These are phyloP conservation scores for Procapra przewalskii DNA, from an alignment of 2,113 vertebrate species.

Conservation along the genomic window DNA sequence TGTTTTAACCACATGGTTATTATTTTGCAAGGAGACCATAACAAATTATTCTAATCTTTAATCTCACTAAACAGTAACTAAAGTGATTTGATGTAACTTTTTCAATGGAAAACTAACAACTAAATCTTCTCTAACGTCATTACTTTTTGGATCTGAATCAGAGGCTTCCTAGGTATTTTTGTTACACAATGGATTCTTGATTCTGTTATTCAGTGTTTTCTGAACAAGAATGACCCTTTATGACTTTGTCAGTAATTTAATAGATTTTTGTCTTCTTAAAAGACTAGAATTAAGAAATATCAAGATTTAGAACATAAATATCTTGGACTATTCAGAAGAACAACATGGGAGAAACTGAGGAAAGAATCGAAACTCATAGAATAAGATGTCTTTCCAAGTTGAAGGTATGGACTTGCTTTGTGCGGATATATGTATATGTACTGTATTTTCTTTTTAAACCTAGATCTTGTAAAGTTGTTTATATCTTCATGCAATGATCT, in stretches of 20 bases:
- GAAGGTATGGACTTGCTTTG: constrained; percentile 63
- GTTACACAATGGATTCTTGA: neutral
- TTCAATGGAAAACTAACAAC: constrained; percentile 3
- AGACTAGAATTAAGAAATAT: constrained; percentile 14
- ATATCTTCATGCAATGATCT: neutral
- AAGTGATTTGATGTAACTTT: constrained; percentile 24
- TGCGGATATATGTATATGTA: neutral
- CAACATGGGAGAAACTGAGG: constrained; percentile 64
- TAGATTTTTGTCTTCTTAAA: constrained; percentile 36
- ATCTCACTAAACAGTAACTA: constrained; percentile 16
- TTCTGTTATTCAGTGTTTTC: neutral
- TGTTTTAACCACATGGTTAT: neutral
- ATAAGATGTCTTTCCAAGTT: constrained; percentile 65
- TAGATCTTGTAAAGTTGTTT: neutral
- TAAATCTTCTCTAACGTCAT: neutral
- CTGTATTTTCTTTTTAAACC: neutral
- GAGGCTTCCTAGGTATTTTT: constrained; percentile 23
- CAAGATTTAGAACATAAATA: constrained; percentile 48
- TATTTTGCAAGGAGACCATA: constrained; percentile 20
- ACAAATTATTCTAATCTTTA: constrained; percentile 22
- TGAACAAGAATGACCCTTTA: neutral
- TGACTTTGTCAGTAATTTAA: constrained; percentile 25
- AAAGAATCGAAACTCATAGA: constrained; percentile 30
- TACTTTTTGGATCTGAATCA: constrained; percentile 7
- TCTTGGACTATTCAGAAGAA: constrained; percentile 38